Evolutionary conservation across 2,113 vertebrate genomes (phyloP).

Genomic region (Cinclus mexicanus): DNA sequence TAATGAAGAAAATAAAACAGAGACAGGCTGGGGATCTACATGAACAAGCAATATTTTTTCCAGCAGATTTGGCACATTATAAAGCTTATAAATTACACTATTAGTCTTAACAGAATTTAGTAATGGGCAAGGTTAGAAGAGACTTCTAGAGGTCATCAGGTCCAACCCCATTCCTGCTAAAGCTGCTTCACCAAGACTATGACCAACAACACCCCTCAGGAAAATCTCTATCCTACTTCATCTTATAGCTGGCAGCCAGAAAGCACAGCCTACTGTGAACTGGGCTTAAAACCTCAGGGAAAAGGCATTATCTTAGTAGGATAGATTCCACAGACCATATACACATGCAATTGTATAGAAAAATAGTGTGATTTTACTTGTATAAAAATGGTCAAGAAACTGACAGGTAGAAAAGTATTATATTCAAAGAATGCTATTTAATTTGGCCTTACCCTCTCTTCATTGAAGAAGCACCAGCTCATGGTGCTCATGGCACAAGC

Average conservation of each 20-base stretch:
- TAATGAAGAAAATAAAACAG: neutral
- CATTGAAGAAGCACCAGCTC: neutral
- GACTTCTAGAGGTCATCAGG: neutral
- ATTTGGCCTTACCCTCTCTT: neutral
- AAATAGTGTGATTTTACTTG: neutral
- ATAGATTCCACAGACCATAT: neutral
- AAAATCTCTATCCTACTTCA: neutral
- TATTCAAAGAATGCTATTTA: neutral
- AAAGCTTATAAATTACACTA: neutral
- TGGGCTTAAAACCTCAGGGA: neutral
- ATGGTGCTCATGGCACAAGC: neutral
- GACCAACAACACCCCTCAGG: neutral
- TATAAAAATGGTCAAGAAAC: neutral
- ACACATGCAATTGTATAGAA: neutral
- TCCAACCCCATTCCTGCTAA: neutral
- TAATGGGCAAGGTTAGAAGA: neutral
- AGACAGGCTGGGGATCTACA: neutral
- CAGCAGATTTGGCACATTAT: neutral
- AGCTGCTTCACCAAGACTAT: fast-evolving
- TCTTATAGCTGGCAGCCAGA: neutral
- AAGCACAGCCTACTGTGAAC: neutral
- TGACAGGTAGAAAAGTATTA: neutral
- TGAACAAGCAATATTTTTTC: neutral
- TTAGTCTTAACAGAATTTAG: neutral
- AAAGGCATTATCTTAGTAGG: neutral